phyloP scores from a whole-genome alignment of 1,140 invertebrate species.

The Globodera rostochiensis region DNA sequence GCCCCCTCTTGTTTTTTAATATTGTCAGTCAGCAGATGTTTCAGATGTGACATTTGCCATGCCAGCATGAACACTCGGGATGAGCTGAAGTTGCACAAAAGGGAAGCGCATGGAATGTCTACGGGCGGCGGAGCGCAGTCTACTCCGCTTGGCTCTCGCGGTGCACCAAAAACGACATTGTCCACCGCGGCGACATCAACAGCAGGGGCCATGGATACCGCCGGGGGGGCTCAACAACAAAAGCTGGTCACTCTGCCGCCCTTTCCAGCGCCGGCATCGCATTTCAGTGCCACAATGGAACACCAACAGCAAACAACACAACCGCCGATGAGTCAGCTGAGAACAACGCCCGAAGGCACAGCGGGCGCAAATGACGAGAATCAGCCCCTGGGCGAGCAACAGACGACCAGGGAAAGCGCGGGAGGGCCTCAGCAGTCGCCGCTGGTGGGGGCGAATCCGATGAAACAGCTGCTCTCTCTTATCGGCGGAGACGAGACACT shows the following conservation, averaged over 20 bases:
- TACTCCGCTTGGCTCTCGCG: background rate
- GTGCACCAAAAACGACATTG: background rate
- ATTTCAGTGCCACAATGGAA: slow-evolving; percentile 9
- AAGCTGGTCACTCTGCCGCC: slow-evolving; percentile 10
- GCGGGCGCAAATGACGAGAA: background rate
- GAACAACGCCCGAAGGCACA: background rate
- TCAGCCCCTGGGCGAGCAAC: background rate
- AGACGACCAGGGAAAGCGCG: background rate
- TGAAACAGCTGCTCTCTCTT: slow-evolving; percentile 12
- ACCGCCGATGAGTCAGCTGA: background rate
- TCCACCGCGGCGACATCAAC: slow-evolving; percentile 10
- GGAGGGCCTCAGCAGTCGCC: background rate
- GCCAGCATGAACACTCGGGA: slow-evolving; percentile 49
- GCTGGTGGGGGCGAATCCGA: background rate
- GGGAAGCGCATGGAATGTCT: slow-evolving; percentile 54
- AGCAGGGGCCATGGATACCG: slow-evolving; percentile 15
- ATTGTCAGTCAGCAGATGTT: slow-evolving; percentile 26
- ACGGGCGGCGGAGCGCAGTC: slow-evolving; percentile 14
- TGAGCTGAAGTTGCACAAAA: slow-evolving; percentile 54
- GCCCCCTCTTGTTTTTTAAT: background rate
- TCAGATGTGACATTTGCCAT: slow-evolving; percentile 59
- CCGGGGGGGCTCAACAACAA: slow-evolving; percentile 8
- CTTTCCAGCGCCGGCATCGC: background rate
- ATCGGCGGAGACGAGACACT: background rate
- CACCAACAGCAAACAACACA: background rate